phyloP scores from a whole-genome alignment of 1,140 invertebrate genomes.

The Psix sp. region DNA sequence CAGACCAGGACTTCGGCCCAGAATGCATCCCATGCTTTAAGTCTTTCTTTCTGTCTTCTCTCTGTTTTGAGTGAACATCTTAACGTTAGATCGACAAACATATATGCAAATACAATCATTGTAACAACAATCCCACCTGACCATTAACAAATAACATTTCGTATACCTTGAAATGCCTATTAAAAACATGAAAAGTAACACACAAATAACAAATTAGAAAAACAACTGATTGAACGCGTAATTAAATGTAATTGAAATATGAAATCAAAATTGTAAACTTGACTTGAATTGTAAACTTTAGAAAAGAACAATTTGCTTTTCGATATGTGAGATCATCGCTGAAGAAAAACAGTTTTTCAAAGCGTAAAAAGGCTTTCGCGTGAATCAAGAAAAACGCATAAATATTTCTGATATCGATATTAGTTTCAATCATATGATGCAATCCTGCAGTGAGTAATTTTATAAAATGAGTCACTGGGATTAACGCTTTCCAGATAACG shows the following conservation, averaged over 20 bases:
- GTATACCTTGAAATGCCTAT: conserved; percentile 3
- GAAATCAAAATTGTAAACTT: no score
- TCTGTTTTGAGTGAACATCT: conserved; percentile 77
- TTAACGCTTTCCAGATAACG: conserved; percentile 40
- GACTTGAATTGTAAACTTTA: no score
- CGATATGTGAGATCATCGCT: not conserved
- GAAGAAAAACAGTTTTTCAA: no score
- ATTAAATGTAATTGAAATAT: no score
- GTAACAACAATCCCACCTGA: conserved; percentile 61
- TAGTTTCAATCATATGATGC: conserved; percentile 2
- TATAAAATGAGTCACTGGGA: conserved; percentile 36
- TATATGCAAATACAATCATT: conserved; percentile 70
- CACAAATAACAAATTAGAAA: no score
- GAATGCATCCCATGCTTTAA: conserved; percentile 76
- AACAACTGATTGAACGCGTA: no score
- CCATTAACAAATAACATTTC: conserved; percentile 36
- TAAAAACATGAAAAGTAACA: conserved; percentile 18
- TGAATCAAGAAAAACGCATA: no score
- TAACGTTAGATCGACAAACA: conserved; percentile 74
- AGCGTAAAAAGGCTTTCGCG: no score
- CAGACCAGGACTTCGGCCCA: conserved; percentile 75
- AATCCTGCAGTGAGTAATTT: conserved; percentile 27
- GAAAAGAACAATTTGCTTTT: no score
- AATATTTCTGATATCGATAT: no score
- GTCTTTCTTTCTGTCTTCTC: conserved; percentile 74